Evolutionary conservation across 2,113 vertebrate genomes (phyloP).

Genomic region (Scatophagus argus): DNA sequence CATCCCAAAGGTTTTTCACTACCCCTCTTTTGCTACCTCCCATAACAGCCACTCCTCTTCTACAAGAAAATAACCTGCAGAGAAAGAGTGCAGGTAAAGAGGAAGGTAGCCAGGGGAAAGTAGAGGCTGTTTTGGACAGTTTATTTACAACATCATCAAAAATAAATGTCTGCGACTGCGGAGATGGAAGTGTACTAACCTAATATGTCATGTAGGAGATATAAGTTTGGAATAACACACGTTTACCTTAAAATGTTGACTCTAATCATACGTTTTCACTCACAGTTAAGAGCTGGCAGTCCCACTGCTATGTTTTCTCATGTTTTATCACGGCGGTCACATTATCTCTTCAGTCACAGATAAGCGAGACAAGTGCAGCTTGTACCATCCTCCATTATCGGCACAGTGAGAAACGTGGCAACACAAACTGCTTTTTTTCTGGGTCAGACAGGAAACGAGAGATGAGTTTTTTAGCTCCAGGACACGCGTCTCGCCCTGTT

Average conservation of each 20-base stretch:
- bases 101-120: conserved; percentile 8
- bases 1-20: neutral
- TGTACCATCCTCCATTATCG: conserved; percentile 36
- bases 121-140: neutral
- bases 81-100: conserved; percentile 11
- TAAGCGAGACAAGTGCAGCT: conserved; percentile 46
- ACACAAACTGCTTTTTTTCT: conserved; percentile 45
- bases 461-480: conserved; percentile 37
- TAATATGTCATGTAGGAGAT: neutral
- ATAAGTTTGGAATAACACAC: neutral
- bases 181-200: neutral
- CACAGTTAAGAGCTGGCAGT: neutral
- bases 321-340: conserved; percentile 14
- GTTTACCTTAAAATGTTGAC: conserved; percentile 24
- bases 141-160: conserved; percentile 44
- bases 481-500: conserved; percentile 10
- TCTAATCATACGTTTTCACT: conserved; percentile 4
- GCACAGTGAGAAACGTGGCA: conserved; percentile 34
- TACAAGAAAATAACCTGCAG: neutral
- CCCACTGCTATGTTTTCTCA: conserved; percentile 1
- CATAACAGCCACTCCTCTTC: neutral
- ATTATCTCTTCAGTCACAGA: conserved; percentile 33
- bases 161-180: conserved; percentile 36
- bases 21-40: neutral
- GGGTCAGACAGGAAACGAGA: conserved; percentile 44